Percentiles rank a stretch among this genome's conserved stretches.
These are phyloP conservation scores for Polydrusus tereticollis DNA, from an alignment of 2,888 invertebrate species.

Conservation along the genomic window DNA sequence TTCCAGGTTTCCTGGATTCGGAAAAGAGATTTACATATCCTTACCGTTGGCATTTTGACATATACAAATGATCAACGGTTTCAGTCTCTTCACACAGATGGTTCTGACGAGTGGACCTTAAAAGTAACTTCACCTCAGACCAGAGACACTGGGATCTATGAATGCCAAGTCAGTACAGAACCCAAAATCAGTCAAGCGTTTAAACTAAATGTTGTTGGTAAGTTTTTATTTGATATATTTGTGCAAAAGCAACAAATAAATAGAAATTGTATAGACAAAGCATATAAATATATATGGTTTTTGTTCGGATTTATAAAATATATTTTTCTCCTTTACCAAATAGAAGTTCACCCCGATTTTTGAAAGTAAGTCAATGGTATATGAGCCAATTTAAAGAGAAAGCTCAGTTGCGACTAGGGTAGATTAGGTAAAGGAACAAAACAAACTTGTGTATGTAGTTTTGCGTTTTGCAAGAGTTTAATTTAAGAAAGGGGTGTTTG, in stretches of 20 bases:
- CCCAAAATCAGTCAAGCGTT: constrained; percentile 84
- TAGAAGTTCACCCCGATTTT: not conserved
- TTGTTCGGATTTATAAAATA: not conserved
- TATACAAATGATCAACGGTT: constrained; percentile 82
- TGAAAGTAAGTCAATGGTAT: constrained; percentile 16
- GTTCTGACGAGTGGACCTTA: constrained; percentile 80
- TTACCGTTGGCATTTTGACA: constrained; percentile 79
- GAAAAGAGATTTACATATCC: constrained; percentile 84
- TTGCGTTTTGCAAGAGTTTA: not conserved
- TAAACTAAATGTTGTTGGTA: constrained; percentile 82
- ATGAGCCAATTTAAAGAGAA: constrained; percentile 23
- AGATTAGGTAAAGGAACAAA: constrained; percentile 15
- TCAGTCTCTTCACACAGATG: constrained; percentile 78
- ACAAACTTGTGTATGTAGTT: not conserved
- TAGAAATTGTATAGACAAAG: not conserved
- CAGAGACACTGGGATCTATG: constrained; percentile 78
- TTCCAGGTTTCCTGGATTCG: constrained; percentile 88
- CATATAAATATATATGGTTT: not conserved
- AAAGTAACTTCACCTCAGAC: constrained; percentile 79
- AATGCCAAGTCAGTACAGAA: constrained; percentile 84
- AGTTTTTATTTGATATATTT: constrained; percentile 64
- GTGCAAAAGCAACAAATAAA: not conserved
- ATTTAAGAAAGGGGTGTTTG: constrained; percentile 15
- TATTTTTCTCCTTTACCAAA: not conserved
- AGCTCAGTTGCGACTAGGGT: constrained; percentile 5